phyloP scores from a whole-genome alignment of 1,140 invertebrate genomes.

The Neodiprion fabricii region DNA sequence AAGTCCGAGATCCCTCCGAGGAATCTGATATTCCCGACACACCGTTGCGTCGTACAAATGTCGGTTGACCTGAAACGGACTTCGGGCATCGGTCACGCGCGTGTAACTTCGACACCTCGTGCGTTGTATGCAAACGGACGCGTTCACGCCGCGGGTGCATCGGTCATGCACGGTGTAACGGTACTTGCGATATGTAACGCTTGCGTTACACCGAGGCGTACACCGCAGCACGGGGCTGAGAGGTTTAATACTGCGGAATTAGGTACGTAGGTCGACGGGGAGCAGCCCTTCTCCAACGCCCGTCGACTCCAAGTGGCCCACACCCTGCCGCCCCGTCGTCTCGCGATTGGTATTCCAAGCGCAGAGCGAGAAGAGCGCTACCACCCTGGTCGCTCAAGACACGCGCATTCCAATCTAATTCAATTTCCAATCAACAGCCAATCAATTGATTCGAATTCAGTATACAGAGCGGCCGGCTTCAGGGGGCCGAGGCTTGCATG shows the following conservation, averaged over 20 bases:
- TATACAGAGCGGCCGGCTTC: slow-evolving; percentile 53
- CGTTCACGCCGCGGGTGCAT: no score
- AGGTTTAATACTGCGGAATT: background rate
- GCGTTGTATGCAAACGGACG: background rate
- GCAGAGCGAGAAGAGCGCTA: slow-evolving; percentile 47
- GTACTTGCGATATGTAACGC: background rate
- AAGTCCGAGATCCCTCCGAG: no score
- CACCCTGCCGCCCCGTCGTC: background rate
- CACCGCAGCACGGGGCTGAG: background rate
- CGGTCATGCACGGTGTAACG: background rate
- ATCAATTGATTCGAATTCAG: slow-evolving; percentile 67
- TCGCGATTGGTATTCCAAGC: slow-evolving; percentile 53
- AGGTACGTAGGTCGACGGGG: background rate
- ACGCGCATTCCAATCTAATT: slow-evolving; percentile 65
- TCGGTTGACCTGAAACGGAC: background rate
- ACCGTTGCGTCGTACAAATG: background rate
- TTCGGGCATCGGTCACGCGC: background rate
- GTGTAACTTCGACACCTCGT: background rate
- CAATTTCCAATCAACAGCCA: slow-evolving; percentile 68
- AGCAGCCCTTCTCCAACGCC: no score
- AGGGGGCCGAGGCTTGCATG: background rate
- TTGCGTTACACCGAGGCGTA: background rate
- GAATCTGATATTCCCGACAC: no score
- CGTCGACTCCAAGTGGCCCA: background rate
- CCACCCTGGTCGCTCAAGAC: slow-evolving; percentile 35